phyloP scores from a whole-genome alignment of 1,140 invertebrate genomes.

The Alviniconcha marisindica region DNA sequence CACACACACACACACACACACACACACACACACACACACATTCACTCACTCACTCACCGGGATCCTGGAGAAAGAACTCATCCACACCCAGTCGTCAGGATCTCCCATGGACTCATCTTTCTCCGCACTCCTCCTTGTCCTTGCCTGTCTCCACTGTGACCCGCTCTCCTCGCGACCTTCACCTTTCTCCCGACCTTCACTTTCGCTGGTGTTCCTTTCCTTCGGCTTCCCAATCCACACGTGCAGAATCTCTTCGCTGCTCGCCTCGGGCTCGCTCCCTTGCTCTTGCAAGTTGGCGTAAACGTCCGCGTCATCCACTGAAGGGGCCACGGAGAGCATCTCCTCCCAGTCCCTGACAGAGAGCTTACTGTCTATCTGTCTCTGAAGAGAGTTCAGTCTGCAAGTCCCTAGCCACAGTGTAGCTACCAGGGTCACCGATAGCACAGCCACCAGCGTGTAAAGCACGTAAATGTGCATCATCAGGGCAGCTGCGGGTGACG shows the following conservation, averaged over 20 bases:
- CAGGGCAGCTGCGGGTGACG: neutral
- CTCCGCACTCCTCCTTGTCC: slow-evolving; percentile 1
- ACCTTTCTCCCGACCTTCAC: neutral
- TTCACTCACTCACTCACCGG: slow-evolving; percentile 31
- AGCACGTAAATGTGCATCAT: slow-evolving; percentile 35
- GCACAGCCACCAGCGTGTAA: slow-evolving; percentile 20
- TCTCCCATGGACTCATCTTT: neutral
- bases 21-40: neutral
- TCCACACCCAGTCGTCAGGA: slow-evolving; percentile 34
- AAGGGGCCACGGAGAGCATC: neutral
- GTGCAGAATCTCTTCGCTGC: too few relatives aligned
- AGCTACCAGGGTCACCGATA: slow-evolving; percentile 1
- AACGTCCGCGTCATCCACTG: neutral
- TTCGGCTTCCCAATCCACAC: neutral
- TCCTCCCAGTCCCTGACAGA: neutral
- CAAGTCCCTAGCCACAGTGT: slow-evolving; percentile 9
- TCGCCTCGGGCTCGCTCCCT: too few relatives aligned
- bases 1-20: too few relatives aligned
- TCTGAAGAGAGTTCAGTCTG: neutral
- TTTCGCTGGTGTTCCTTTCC: neutral
- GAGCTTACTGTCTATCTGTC: neutral
- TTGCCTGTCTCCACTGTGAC: slow-evolving; percentile 5
- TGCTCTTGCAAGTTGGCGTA: neutral
- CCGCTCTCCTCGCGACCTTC: neutral
- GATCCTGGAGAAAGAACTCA: slow-evolving; percentile 35